phyloP scores from a whole-genome alignment of 2,888 invertebrate genomes.

The Yponomeuta sedellus region DNA sequence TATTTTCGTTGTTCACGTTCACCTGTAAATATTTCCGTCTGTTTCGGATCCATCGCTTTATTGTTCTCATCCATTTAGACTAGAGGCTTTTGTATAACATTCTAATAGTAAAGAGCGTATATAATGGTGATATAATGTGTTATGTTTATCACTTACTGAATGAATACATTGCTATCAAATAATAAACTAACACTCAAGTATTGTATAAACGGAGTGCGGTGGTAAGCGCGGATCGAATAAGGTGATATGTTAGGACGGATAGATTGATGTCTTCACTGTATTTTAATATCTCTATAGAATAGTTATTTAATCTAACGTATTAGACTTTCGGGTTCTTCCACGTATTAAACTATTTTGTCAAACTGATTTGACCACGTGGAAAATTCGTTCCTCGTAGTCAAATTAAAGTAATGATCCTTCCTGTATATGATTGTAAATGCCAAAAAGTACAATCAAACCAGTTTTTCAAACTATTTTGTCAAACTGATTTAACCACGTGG shows the following conservation, averaged over 20 bases:
- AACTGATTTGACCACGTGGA: too few species aligned
- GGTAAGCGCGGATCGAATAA: conserved; percentile 43
- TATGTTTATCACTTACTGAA: neutral
- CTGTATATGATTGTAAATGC: too few species aligned
- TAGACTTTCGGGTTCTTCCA: conserved; percentile 7
- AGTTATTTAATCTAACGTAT: conserved; percentile 34
- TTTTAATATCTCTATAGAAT: conserved; percentile 66
- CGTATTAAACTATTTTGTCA: too few species aligned
- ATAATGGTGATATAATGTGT: neutral
- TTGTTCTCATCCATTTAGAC: neutral
- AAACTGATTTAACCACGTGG: too few species aligned
- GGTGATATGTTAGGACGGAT: conserved; percentile 50
- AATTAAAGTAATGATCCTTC: too few species aligned
- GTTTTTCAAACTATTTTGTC: too few species aligned
- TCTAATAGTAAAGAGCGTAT: neutral
- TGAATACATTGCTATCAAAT: neutral
- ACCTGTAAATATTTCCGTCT: conserved; percentile 9
- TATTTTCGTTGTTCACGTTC: conserved; percentile 38
- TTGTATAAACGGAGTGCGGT: conserved; percentile 51
- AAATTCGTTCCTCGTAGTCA: too few species aligned
- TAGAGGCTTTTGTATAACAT: conserved; percentile 7
- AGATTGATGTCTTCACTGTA: conserved; percentile 69
- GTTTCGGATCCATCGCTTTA: conserved; percentile 7
- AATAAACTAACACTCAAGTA: conserved; percentile 26
- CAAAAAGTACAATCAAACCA: too few species aligned